Conservation (phyloP, 2,888 invertebrate genomes). For the Rhimphoctona megacephalus region DNA sequence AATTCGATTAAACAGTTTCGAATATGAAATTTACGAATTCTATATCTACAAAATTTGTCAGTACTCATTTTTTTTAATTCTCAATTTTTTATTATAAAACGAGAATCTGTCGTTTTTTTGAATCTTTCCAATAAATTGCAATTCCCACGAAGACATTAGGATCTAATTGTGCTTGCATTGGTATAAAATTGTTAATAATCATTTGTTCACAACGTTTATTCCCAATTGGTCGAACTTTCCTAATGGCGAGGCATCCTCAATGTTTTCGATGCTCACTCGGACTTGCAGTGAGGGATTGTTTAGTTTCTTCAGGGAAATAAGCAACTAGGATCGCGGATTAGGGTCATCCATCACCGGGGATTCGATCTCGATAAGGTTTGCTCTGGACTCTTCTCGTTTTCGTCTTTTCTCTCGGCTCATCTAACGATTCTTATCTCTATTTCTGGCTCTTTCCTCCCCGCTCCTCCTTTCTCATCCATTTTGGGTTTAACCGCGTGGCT, state of each 20-base stretch:
- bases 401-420: slow-evolving; percentile 51
- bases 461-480: slow-evolving; percentile 8
- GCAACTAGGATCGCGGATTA: slow-evolving; percentile 74
- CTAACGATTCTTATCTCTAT: slow-evolving; percentile 77
- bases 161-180: not conserved
- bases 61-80: not conserved
- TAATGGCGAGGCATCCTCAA: not conserved
- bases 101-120: not conserved
- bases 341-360: slow-evolving; percentile 81
- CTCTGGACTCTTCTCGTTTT: slow-evolving; percentile 34
- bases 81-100: not conserved
- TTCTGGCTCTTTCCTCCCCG: slow-evolving; percentile 43
- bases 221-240: not conserved
- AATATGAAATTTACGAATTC: not conserved
- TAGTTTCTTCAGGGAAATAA: slow-evolving; percentile 36
- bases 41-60: not conserved
- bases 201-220: not conserved
- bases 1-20: too few species aligned
- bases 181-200: not conserved
- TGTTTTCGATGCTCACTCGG: not conserved
- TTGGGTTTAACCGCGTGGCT: slow-evolving; percentile 44
- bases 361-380: slow-evolving; percentile 78
- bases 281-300: slow-evolving; percentile 40
- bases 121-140: not conserved
- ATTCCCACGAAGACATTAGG: not conserved